A percentile compares a stretch with the other conserved stretches of the same genome.
Evolutionary conservation across 1,140 invertebrate species (phyloP).

Genomic region (Apis laboriosa): DNA sequence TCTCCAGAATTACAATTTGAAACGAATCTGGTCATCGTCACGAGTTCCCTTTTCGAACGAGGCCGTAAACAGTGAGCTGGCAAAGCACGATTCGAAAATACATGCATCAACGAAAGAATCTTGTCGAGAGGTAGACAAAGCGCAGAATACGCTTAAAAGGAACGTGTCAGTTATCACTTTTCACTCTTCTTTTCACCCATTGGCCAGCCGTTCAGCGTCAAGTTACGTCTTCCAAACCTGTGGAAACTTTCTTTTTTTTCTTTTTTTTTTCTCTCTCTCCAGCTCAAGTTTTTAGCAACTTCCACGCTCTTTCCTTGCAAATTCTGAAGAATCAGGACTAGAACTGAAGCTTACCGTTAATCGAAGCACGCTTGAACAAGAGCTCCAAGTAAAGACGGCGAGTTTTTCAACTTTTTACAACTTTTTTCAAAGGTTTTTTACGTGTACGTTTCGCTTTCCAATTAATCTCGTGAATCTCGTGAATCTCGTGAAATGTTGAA

Average conservation of each 20-base stretch:
- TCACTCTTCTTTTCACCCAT: slow-evolving; percentile 9
- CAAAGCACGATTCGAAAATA: slow-evolving; percentile 33
- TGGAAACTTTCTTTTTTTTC: neutral
- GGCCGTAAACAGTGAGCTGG: slow-evolving; percentile 28
- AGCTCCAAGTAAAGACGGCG: neutral
- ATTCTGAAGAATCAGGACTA: neutral
- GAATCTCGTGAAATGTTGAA: neutral
- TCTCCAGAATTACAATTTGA: slow-evolving; percentile 21
- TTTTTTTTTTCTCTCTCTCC: too few species aligned
- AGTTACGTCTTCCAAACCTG: slow-evolving; percentile 11
- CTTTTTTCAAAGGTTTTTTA: neutral
- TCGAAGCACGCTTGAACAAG: neutral
- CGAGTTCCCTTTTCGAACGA: neutral
- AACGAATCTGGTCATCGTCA: slow-evolving; percentile 32
- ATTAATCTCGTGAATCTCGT: neutral
- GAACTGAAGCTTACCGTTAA: neutral
- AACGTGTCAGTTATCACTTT: slow-evolving; percentile 31
- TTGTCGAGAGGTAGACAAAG: slow-evolving; percentile 2
- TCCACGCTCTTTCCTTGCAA: neutral
- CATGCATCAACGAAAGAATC: slow-evolving; percentile 10
- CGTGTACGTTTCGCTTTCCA: neutral
- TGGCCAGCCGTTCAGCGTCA: neutral
- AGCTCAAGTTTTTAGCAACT: neutral
- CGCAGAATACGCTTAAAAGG: slow-evolving; percentile 3
- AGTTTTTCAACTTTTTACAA: neutral